Conservation (phyloP, 2,113 vertebrate species). For the Paedocypris sp. region DNA sequence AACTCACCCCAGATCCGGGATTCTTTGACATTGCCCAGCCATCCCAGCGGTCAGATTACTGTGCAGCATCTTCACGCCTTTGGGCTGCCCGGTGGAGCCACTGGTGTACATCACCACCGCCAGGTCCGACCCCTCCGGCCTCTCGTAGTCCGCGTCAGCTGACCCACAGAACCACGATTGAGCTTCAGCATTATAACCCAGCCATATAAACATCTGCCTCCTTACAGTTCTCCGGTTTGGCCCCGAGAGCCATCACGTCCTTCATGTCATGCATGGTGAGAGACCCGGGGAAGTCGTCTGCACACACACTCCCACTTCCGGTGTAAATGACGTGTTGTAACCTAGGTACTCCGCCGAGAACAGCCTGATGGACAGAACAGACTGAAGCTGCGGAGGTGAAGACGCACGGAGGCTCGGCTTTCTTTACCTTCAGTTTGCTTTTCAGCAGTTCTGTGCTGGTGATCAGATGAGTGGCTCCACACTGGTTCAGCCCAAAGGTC, state of each 20-base stretch:
- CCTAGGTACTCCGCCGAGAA: conserved; percentile 64
- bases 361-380: conserved; percentile 48
- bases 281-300: conserved; percentile 70
- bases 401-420: background rate
- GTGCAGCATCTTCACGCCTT: conserved; percentile 93
- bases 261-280: conserved; percentile 79
- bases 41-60: conserved; percentile 90
- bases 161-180: conserved; percentile 29
- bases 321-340: conserved; percentile 85
- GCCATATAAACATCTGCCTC: no score
- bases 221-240: conserved; percentile 82
- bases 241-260: conserved; percentile 75
- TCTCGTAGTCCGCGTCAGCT: conserved; percentile 60
- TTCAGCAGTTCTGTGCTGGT: conserved; percentile 86
- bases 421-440: conserved; percentile 80
- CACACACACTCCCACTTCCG: conserved; percentile 71
- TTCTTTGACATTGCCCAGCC: conserved; percentile 91
- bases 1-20: conserved; percentile 86
- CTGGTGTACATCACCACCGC: conserved; percentile 97
- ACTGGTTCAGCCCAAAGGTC: conserved; percentile 83
- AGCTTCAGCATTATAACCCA: no score
- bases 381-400: background rate
- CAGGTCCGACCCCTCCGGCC: conserved; percentile 74
- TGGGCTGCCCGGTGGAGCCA: conserved; percentile 87
- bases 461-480: conserved; percentile 77